Evolutionary conservation across 2,797 vertebrate genomes (phyloP).

Genomic region (Catharus ustulatus): DNA sequence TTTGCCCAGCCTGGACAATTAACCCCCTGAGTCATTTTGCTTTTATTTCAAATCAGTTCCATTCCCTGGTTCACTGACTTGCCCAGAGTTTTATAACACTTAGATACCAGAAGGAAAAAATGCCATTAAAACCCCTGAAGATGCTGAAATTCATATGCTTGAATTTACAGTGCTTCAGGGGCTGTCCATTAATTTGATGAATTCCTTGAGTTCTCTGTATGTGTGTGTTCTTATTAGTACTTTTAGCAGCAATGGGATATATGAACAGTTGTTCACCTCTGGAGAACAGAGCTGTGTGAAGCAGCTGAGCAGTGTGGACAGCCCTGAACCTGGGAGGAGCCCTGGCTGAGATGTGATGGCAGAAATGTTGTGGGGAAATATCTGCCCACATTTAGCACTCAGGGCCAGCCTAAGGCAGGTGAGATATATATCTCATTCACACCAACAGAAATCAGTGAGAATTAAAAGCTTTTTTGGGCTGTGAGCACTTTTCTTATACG

Average conservation of each 20-base stretch:
- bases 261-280: background rate
- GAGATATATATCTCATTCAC: background rate
- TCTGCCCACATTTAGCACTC: background rate
- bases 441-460: background rate
- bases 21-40: constrained; percentile 57
- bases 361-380: background rate
- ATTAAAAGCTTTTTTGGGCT: background rate
- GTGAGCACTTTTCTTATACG: background rate
- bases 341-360: background rate
- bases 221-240: background rate
- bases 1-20: constrained; percentile 44
- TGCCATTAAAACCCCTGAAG: constrained; percentile 21
- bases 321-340: background rate
- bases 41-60: constrained; percentile 53
- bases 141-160: constrained; percentile 47
- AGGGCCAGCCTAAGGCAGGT: background rate
- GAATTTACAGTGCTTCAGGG: constrained; percentile 41
- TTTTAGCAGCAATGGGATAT: constrained; percentile 1
- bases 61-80: constrained; percentile 16
- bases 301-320: background rate
- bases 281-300: background rate
- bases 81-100: constrained; percentile 33
- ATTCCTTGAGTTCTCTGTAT: constrained; percentile 30
- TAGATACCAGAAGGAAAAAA: constrained; percentile 38
- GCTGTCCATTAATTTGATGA: constrained; percentile 40